Base-by-base conservation (phyloP, 2,113 vertebrate species). In the Ascaphus truei region DNA sequence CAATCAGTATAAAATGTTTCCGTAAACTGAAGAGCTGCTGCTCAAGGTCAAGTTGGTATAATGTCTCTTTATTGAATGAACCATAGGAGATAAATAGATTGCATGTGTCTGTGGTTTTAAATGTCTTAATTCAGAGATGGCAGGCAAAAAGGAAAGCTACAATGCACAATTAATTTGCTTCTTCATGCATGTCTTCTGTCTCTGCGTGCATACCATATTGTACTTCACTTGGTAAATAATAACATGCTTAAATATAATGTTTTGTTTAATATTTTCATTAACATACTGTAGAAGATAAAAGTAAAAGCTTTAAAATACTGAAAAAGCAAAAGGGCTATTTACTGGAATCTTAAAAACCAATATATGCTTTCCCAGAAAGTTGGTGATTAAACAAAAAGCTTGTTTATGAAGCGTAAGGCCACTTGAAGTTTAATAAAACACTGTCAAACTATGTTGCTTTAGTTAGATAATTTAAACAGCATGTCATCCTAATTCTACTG, bases 31-130 rank as follows among this genome's bases (percentile, higher is more conserved):
- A 51, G 66, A 39, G 23, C 23, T 37, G 25, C 31, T 50, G 30
- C 34, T 68, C 30, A 69, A 69, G 66, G 66, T 69, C 66, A 69
- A 69, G 66, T 60, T 69, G 25, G 66, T 60, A 60, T 69, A 69
- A 69, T 69, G 55, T 69, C 56, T 51, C 43, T 51, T 51, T 69
- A 60, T 60, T 59, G 66, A 69, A 60, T 51, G 55, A 60, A 48
- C 56, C 56, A 51, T 69, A 60, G 56, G 43, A 69, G 66, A 59
- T 69, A 69, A 69, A 69, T 60, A 69, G 56, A 69, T 69, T 58
- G 23, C 36, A 60, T 20, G n/a, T 51, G 59, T 69, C 45, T 41
- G 45, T 60, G 33, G 66, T 51, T 60, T 52, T 60, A 60, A 69
- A 69, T 58, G 41, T 57, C 20, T 39, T 57, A 58, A 27, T 59